Evolutionary conservation across 1,140 invertebrate genomes (phyloP).

Genomic region (Atta cephalotes): DNA sequence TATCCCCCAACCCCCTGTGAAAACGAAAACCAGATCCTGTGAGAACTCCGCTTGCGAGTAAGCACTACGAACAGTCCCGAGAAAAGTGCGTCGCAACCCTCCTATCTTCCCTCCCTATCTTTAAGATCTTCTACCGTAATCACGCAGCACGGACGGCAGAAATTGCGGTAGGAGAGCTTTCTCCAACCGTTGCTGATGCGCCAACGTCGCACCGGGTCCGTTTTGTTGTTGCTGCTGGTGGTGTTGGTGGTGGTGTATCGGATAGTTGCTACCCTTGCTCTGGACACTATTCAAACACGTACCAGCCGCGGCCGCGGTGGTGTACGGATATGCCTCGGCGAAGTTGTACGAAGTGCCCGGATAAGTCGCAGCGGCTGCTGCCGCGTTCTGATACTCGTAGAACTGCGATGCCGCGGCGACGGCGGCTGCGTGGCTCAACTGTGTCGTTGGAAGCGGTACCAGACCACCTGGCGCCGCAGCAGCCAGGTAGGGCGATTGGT

Average conservation of each 20-base stretch:
- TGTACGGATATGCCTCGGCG: conserved; percentile 90
- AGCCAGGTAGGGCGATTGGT: conserved; percentile 90
- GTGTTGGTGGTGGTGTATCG: conserved; percentile 65
- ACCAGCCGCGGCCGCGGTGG: conserved; percentile 87
- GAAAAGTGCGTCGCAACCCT: conserved; percentile 33
- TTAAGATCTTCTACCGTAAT: conserved; percentile 83
- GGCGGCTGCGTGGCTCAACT: conserved; percentile 90
- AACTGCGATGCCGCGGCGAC: conserved; percentile 91
- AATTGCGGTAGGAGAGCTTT: conserved; percentile 83
- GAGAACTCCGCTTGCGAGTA: conserved; percentile 40
- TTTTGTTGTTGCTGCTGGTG: conserved; percentile 78
- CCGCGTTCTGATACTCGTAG: conserved; percentile 91
- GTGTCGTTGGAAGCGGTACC: conserved; percentile 88
- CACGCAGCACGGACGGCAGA: conserved; percentile 83
- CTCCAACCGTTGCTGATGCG: conserved; percentile 81
- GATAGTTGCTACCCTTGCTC: conserved; percentile 71
- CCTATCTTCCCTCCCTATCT: conserved; percentile 57
- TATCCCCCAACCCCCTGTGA: background rate
- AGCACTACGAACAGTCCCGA: conserved; percentile 33
- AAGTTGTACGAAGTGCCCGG: conserved; percentile 91
- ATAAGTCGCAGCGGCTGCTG: conserved; percentile 89
- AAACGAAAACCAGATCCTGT: conserved; percentile 56
- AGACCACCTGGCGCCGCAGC: conserved; percentile 88
- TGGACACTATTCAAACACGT: conserved; percentile 83
- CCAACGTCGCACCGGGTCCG: conserved; percentile 74